phyloP scores from a whole-genome alignment of 2,797 vertebrate species.

The Erpetoichthys calabaricus region DNA sequence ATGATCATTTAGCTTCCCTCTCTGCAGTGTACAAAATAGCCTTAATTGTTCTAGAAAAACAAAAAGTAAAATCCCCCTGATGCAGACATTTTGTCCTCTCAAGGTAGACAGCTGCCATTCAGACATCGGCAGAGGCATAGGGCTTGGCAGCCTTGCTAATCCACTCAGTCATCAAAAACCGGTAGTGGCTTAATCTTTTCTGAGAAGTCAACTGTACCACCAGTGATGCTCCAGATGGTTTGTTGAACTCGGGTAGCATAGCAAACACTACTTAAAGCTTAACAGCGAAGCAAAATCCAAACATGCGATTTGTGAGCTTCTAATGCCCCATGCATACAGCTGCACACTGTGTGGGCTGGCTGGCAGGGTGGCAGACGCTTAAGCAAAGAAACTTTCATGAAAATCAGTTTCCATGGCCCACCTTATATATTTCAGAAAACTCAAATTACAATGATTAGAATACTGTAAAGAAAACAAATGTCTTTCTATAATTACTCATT shows the following conservation, averaged over 20 bases:
- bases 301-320: constrained; percentile 7
- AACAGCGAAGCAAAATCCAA: constrained; percentile 10
- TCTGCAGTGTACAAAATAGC: too few species aligned
- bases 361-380: too few species aligned
- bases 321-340: constrained; percentile 18
- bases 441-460: too few species aligned
- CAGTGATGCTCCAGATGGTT: constrained; percentile 31
- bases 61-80: not conserved
- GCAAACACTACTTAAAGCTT: constrained; percentile 18
- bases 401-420: not conserved
- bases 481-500: too few species aligned
- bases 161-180: constrained; percentile 40
- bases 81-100: not conserved
- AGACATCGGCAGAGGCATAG: constrained; percentile 11
- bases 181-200: constrained; percentile 51
- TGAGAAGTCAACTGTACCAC: constrained; percentile 22
- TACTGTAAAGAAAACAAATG: too few species aligned
- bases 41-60: too few species aligned
- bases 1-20: too few species aligned
- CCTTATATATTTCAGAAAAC: not conserved
- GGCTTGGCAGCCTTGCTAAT: constrained; percentile 31
- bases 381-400: not conserved
- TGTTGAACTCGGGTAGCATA: constrained; percentile 23
- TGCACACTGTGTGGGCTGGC: constrained; percentile 6
- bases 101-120: constrained; percentile 25